Evolutionary conservation across 2,888 invertebrate species (phyloP).

Genomic region (Drosophila rubida): DNA sequence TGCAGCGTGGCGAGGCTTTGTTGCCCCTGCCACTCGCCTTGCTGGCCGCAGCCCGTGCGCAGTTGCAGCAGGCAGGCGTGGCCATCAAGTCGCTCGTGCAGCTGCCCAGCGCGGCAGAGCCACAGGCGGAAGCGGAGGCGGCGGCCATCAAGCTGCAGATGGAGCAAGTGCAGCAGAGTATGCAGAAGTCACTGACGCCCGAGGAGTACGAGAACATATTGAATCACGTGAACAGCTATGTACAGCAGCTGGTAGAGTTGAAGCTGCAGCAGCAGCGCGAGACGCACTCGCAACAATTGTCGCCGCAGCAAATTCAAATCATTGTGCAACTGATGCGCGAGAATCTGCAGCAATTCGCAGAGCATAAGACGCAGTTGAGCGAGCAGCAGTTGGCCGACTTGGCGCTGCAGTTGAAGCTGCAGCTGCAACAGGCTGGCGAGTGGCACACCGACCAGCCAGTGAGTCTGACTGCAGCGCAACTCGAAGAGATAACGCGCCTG

Average conservation of each 20-base stretch:
- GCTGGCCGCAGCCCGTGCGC: constrained; percentile 66
- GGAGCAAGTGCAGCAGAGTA: constrained; percentile 62
- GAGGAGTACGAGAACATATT: constrained; percentile 83
- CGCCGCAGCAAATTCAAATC: constrained; percentile 73
- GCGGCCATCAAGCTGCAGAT: constrained; percentile 55
- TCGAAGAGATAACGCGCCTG: constrained; percentile 82
- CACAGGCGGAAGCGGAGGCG: constrained; percentile 44
- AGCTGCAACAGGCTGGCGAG: constrained; percentile 56
- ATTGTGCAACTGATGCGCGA: constrained; percentile 80
- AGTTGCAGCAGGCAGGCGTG: constrained; percentile 55
- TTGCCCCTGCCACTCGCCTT: constrained; percentile 77
- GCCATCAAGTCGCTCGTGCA: constrained; percentile 57
- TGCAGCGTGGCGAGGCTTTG: constrained; percentile 69
- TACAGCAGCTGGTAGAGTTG: constrained; percentile 81
- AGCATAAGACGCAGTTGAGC: constrained; percentile 53
- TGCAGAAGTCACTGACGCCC: constrained; percentile 77
- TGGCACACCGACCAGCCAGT: constrained; percentile 58
- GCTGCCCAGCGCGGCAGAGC: constrained; percentile 28
- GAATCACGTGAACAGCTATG: constrained; percentile 83
- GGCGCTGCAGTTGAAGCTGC: constrained; percentile 71
- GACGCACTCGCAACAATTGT: constrained; percentile 43
- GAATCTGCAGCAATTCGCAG: constrained; percentile 70
- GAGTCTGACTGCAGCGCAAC: constrained; percentile 81
- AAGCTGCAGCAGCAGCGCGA: constrained; percentile 73
- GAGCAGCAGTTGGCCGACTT: constrained; percentile 79